A percentile compares a stretch with the other conserved stretches of the same genome.
These are phyloP conservation scores for Acanthosepion lycidas DNA, from an alignment of 2,888 invertebrate species.

Conservation along the genomic window DNA sequence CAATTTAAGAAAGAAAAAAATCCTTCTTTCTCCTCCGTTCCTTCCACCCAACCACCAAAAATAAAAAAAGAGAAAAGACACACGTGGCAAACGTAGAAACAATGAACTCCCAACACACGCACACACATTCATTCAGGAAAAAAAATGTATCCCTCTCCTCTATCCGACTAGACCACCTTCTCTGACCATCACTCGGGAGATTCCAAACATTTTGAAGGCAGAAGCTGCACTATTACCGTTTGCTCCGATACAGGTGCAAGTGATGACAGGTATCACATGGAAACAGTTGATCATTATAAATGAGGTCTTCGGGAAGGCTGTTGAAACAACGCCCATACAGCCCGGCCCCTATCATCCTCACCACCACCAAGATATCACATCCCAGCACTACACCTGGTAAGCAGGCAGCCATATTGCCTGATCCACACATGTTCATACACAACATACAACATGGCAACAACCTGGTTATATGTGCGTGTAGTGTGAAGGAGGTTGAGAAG, in stretches of 20 bases:
- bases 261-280: background rate
- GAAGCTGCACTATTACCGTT: background rate
- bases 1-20: no score
- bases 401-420: background rate
- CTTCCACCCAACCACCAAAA: no score
- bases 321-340: background rate
- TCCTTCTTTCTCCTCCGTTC: background rate
- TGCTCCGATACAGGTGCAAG: background rate
- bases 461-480: background rate
- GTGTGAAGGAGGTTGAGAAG: background rate
- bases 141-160: background rate
- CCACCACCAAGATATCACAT: background rate
- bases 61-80: no score
- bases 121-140: no score
- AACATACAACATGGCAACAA: background rate
- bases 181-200: background rate
- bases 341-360: background rate
- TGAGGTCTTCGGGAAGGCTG: background rate
- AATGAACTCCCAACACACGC: no score
- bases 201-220: background rate
- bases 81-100: no score
- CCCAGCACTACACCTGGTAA: background rate
- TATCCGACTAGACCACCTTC: background rate
- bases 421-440: no score
- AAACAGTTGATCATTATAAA: conserved; percentile 18